Evolutionary conservation across 2,888 invertebrate genomes (phyloP).

Genomic region (Dryocosmus kuriphilus): DNA sequence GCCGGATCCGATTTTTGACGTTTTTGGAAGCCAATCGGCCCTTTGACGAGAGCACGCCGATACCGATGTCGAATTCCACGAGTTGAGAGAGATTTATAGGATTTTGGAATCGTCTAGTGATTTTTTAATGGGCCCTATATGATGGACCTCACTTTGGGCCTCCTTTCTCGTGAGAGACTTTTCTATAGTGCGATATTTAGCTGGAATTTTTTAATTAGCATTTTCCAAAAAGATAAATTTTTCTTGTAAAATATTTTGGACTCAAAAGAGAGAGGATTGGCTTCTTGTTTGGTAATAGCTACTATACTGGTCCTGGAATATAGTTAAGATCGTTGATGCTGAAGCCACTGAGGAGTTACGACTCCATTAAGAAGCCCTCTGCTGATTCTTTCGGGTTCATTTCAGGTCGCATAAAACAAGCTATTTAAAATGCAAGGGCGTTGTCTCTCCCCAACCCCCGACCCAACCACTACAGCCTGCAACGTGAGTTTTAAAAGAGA

Average conservation of each 20-base stretch:
- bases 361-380: conserved; percentile 72
- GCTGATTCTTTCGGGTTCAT: conserved; percentile 71
- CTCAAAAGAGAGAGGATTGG: not conserved
- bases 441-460: conserved; percentile 45
- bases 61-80: conserved; percentile 20
- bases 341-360: conserved; percentile 67
- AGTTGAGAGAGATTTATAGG: conserved; percentile 32
- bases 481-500: not conserved
- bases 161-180: too few relatives aligned
- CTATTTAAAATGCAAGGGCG: conserved; percentile 73
- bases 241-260: not conserved
- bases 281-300: conserved; percentile 51
- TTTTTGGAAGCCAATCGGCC: conserved; percentile 39
- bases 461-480: too few relatives aligned
- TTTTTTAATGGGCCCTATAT: not conserved
- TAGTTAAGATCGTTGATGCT: conserved; percentile 40
- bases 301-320: conserved; percentile 49
- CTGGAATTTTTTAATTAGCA: not conserved
- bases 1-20: conserved; percentile 37
- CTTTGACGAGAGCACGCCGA: conserved; percentile 29
- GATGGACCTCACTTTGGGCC: too few relatives aligned
- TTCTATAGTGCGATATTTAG: not conserved
- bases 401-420: conserved; percentile 73
- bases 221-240: not conserved
- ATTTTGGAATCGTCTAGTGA: conserved; percentile 13